Evolutionary conservation across 1,140 invertebrate genomes (phyloP).

Genomic region (Drosophila lini): DNA sequence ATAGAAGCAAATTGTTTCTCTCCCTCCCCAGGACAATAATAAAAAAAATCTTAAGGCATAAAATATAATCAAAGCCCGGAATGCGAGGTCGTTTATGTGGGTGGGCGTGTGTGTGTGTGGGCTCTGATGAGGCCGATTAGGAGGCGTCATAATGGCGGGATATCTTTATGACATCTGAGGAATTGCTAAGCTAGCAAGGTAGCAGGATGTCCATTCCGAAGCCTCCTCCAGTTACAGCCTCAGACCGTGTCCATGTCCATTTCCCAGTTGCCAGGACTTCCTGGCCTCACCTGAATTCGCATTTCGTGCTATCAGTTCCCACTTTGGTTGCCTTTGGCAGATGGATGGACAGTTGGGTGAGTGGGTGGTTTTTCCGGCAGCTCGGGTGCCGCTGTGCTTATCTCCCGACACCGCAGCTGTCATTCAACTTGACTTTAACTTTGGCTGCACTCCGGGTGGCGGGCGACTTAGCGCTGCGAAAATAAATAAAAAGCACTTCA

Average conservation of each 20-base stretch:
- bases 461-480: slow-evolving; percentile 56
- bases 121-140: slow-evolving; percentile 65
- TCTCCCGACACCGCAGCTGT: slow-evolving; percentile 73
- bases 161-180: slow-evolving; percentile 78
- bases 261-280: slow-evolving; percentile 23
- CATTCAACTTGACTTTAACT: slow-evolving; percentile 70
- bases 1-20: slow-evolving; percentile 81
- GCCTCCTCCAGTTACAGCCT: neutral
- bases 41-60: slow-evolving; percentile 48
- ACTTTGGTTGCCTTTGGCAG: slow-evolving; percentile 40
- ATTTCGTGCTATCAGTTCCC: slow-evolving; percentile 43
- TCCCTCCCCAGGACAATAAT: slow-evolving; percentile 16
- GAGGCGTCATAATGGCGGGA: slow-evolving; percentile 56
- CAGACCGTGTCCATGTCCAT: slow-evolving; percentile 10
- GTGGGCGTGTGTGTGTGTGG: slow-evolving; percentile 24
- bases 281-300: slow-evolving; percentile 39
- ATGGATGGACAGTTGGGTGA: slow-evolving; percentile 48
- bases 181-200: slow-evolving; percentile 56
- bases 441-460: slow-evolving; percentile 59
- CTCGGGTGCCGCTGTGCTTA: slow-evolving; percentile 51
- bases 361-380: neutral
- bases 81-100: slow-evolving; percentile 53
- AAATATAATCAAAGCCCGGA: slow-evolving; percentile 65
- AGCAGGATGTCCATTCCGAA: slow-evolving; percentile 30
- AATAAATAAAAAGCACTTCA: slow-evolving; percentile 83